phyloP scores from a whole-genome alignment of 1,140 invertebrate species.

The Trialeurodes vaporariorum region DNA sequence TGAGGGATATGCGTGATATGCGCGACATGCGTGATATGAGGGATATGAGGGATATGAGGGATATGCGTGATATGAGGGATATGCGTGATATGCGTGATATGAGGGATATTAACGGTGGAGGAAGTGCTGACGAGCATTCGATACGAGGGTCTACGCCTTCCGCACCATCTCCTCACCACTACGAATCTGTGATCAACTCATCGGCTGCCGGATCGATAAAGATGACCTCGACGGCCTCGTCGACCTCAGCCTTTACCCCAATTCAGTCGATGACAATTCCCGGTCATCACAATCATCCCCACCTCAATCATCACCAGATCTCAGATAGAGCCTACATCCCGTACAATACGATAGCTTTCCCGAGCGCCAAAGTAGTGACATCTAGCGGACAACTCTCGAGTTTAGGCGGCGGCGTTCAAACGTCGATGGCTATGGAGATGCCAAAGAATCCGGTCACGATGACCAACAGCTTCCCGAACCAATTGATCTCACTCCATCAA shows the following conservation, averaged over 20 bases:
- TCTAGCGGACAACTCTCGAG: slow-evolving; percentile 31
- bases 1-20: slow-evolving; percentile 6
- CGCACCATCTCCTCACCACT: slow-evolving; percentile 35
- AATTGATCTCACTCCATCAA: slow-evolving; percentile 89
- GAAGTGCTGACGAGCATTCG: slow-evolving; percentile 26
- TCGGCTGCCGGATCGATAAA: slow-evolving; percentile 30
- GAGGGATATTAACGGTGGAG: slow-evolving; percentile 15
- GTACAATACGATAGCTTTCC: slow-evolving; percentile 68
- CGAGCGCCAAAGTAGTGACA: slow-evolving; percentile 18
- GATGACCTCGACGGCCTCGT: slow-evolving; percentile 37
- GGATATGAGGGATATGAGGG: slow-evolving; percentile 1
- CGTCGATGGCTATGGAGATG: slow-evolving; percentile 33
- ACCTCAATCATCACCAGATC: slow-evolving; percentile 43
- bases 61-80: neutral
- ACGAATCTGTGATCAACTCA: slow-evolving; percentile 21
- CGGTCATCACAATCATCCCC: slow-evolving; percentile 47
- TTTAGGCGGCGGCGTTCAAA: slow-evolving; percentile 32
- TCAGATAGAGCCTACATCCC: slow-evolving; percentile 64
- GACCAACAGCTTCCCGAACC: slow-evolving; percentile 77
- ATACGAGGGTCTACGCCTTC: slow-evolving; percentile 37
- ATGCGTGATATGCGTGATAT: neutral
- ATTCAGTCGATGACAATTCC: slow-evolving; percentile 71
- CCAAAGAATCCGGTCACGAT: slow-evolving; percentile 39
- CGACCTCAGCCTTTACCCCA: slow-evolving; percentile 80
- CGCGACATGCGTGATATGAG: slow-evolving; percentile 10